Conservation (phyloP, 2,113 vertebrate species). For the Odontophorus gujanensis region DNA sequence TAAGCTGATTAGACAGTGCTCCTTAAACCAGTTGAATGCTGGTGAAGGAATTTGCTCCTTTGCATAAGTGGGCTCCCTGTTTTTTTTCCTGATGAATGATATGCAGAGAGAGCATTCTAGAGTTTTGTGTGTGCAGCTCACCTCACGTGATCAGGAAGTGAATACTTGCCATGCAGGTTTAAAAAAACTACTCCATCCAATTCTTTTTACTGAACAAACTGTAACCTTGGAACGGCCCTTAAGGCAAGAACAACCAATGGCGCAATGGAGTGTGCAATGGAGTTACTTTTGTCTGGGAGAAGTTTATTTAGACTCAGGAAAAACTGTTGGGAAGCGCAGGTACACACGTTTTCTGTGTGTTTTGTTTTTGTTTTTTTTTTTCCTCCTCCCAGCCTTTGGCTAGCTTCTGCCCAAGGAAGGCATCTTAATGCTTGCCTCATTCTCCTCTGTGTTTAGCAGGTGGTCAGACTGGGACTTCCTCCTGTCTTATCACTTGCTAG, state of each 20-base stretch:
- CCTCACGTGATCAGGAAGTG: background rate
- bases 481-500: background rate
- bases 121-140: background rate
- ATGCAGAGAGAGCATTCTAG: rapidly evolving
- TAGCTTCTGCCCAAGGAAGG: background rate
- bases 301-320: constrained; percentile 1
- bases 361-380: background rate
- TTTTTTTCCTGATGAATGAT: background rate
- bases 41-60: background rate
- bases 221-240: background rate
- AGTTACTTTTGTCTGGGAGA: background rate
- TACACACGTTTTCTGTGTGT: background rate
- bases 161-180: background rate
- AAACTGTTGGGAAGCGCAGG: background rate
- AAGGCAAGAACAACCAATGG: background rate
- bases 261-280: too few relatives aligned
- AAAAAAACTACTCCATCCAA: background rate
- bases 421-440: background rate
- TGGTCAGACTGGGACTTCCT: background rate
- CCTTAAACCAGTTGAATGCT: background rate
- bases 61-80: background rate
- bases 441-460: background rate
- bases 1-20: background rate
- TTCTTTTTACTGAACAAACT: background rate
- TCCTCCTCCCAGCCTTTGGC: background rate